Conservation (phyloP, 2,113 vertebrate species). For the Dasyprocta punctata region DNA sequence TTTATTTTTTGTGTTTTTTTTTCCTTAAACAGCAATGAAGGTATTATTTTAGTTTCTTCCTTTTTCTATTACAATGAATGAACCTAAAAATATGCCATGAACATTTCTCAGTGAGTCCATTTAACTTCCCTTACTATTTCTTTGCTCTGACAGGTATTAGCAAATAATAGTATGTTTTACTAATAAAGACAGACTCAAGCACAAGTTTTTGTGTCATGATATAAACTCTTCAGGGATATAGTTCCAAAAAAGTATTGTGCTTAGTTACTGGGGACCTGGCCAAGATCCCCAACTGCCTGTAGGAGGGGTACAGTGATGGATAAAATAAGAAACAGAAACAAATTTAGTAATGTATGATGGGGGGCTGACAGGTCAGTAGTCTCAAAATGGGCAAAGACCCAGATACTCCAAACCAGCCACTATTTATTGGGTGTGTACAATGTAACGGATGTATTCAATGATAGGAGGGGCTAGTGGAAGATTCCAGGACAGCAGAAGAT, state of each 20-base stretch:
- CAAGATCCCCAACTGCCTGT: too few species aligned
- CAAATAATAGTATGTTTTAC: background rate
- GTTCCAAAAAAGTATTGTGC: constrained; percentile 3
- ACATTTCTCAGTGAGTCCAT: background rate
- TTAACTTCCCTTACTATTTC: background rate
- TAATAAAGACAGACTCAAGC: background rate
- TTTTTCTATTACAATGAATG: background rate
- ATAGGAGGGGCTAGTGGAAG: too few species aligned
- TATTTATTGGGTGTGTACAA: too few species aligned
- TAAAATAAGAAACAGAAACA: too few species aligned
- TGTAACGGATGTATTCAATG: too few species aligned
- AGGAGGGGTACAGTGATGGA: too few species aligned
- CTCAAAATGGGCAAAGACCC: too few species aligned
- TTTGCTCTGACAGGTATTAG: background rate
- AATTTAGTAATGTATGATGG: too few species aligned
- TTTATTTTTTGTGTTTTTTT: background rate
- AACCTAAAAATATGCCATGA: background rate
- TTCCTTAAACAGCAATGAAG: background rate
- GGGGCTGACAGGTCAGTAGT: too few species aligned
- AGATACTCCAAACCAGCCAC: too few species aligned
- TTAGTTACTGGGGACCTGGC: background rate
- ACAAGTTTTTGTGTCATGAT: background rate
- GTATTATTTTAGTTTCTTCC: background rate
- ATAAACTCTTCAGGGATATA: background rate
- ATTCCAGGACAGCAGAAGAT: too few species aligned